Evolutionary conservation across 2,797 vertebrate species (phyloP), one percentile per base, ranked within the genome.

Genomic region (Anguilla pacifica): DNA sequence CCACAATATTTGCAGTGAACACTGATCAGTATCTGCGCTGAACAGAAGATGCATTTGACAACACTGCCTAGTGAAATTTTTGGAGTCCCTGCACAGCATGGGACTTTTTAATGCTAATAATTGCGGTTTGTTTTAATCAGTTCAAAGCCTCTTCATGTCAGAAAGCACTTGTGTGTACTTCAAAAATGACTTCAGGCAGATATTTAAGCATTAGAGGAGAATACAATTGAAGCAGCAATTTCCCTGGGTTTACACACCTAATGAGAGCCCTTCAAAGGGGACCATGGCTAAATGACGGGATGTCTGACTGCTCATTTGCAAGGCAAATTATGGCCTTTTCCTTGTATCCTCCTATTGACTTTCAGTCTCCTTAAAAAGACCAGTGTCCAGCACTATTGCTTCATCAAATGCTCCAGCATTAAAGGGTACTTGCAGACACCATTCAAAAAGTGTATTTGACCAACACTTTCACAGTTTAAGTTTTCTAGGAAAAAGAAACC

Each of bases 171-270:
- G 85, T 72, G 67, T 53, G n/a, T 49, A 86, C 85, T 86, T 86
- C 64, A 86, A 86, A 86, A 46, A 53, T 10, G 43, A 53, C 64
- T 86, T 64, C 85, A 72, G 85, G 70, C 43, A 46, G 85, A 64
- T 70, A 28, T 74, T 86, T 74, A 74, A 85, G 43, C 43, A 49
- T 17, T 70, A 70, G 64, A 64, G 3, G 59, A 49, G 82, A 72
- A 72, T 31, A 28, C 25, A 31, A 10, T n/a, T 70, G 67, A 28
- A 70, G n/a, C 67, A 28, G 25, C 28, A 70, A 31, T 70, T 31
- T 70, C 67, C 67, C 25, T 28, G 67, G 67, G 67, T 70, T 70
- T 70, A 70, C 67, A 70, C 67, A 70, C 67, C 67, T 70, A 70
- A 70, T 70, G 67, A 70, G 67, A 25, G 67, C n/a, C 28, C 67